These are phyloP conservation scores for Conopomorpha cramerella DNA, from an alignment of 1,140 invertebrate genomes.

Conservation along the genomic window DNA sequence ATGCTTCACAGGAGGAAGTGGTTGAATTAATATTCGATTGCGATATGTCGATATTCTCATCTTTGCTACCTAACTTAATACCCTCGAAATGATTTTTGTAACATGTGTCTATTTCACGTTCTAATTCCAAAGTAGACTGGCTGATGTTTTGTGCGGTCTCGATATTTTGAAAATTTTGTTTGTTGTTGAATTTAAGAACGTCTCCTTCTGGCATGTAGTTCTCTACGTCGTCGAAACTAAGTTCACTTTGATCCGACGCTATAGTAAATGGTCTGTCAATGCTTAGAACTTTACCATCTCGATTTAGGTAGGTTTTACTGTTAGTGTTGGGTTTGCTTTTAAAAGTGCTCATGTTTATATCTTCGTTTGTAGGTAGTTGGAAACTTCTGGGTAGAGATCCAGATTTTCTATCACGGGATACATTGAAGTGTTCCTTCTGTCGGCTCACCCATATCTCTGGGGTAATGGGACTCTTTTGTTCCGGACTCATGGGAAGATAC, in stretches of 20 bases:
- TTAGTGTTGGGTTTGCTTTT: constrained; percentile 52
- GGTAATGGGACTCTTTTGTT: constrained; percentile 27
- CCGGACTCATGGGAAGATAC: constrained; percentile 45
- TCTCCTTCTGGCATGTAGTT: constrained; percentile 56
- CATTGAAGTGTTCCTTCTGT: constrained; percentile 56
- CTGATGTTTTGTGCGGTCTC: constrained; percentile 58
- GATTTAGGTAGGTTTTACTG: constrained; percentile 56
- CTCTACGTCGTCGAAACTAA: constrained; percentile 63
- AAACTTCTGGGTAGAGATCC: constrained; percentile 81
- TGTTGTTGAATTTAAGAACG: constrained; percentile 62
- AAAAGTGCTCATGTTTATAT: constrained; percentile 34
- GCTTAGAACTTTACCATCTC: constrained; percentile 59
- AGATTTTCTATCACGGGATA: constrained; percentile 65
- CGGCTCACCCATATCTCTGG: constrained; percentile 59
- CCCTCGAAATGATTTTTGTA: constrained; percentile 55
- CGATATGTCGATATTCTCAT: constrained; percentile 27
- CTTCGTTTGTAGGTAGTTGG: constrained; percentile 58
- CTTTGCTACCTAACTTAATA: constrained; percentile 38
- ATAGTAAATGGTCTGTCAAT: constrained; percentile 70
- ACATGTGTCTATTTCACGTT: constrained; percentile 55
- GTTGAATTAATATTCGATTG: constrained; percentile 44
- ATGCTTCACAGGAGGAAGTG: constrained; percentile 53
- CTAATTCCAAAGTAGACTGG: constrained; percentile 53
- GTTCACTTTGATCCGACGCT: constrained; percentile 68
- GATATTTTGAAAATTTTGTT: constrained; percentile 28